Percentiles rank a stretch among this genome's conserved stretches.
Conservation (phyloP, 2,797 vertebrate genomes). For the Calcarius lapponicus region DNA sequence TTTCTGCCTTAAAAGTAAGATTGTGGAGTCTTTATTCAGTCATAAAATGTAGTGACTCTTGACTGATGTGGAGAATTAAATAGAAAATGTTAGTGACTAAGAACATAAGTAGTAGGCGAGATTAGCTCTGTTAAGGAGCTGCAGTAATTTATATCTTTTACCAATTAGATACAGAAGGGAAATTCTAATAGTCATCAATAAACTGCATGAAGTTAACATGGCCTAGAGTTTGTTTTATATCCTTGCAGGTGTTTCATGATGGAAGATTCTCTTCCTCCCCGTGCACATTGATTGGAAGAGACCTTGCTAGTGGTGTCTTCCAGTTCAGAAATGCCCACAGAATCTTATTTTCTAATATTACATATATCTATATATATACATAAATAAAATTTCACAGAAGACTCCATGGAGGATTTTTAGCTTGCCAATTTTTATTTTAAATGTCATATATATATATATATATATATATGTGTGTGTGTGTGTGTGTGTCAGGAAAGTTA, state of each 20-base stretch:
- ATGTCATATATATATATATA: not conserved
- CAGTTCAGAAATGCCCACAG: not conserved
- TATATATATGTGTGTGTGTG: too few relatives aligned
- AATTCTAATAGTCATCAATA: not conserved
- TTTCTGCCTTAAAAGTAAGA: not conserved
- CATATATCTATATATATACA: not conserved
- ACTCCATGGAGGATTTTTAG: not conserved
- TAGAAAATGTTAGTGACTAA: not conserved
- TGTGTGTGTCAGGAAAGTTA: not conserved
- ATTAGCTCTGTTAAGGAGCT: not conserved
- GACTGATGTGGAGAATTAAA: not conserved
- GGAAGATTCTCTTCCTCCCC: not conserved
- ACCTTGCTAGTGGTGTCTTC: not conserved
- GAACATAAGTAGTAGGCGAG: fast-evolving
- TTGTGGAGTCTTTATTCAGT: not conserved
- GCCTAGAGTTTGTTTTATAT: not conserved
- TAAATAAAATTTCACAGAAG: not conserved
- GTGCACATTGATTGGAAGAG: fast-evolving
- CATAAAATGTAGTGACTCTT: not conserved
- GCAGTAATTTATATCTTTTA: not conserved
- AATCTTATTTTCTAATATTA: not conserved
- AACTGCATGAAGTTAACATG: not conserved
- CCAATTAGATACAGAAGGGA: not conserved
- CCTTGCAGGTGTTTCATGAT: not conserved
- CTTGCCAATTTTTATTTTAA: not conserved